These are phyloP conservation scores for Tipula lateralis DNA, from an alignment of 2,888 invertebrate species.

Conservation along the genomic window DNA sequence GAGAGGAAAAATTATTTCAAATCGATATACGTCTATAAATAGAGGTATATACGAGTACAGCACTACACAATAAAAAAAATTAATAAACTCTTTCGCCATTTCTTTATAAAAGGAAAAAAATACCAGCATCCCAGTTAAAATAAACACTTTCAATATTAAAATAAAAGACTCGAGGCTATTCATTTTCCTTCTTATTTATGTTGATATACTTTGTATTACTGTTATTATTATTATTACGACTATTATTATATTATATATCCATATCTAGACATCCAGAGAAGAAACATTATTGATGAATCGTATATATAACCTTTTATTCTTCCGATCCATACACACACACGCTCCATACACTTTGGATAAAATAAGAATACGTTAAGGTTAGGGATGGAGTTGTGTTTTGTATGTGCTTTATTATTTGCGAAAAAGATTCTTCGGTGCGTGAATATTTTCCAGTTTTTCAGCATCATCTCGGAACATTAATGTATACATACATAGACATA, in stretches of 20 bases:
- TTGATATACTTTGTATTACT: not conserved
- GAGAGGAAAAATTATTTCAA: not conserved
- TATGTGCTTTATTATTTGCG: not conserved
- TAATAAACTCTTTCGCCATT: slow-evolving; percentile 19
- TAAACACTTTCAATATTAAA: slow-evolving; percentile 24
- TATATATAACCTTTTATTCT: not conserved
- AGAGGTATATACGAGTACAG: not conserved
- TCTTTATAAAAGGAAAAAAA: not conserved
- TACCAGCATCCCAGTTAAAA: not conserved
- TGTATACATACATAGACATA: not conserved
- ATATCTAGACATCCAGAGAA: not conserved
- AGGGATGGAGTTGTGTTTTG: not conserved
- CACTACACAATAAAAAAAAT: not conserved
- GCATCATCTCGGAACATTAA: not conserved
- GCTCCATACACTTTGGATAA: not conserved
- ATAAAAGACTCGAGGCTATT: slow-evolving; percentile 6
- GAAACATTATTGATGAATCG: slow-evolving; percentile 1
- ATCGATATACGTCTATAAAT: not conserved
- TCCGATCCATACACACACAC: not conserved
- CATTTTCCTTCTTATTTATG: not conserved
- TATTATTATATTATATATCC: not conserved
- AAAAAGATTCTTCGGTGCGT: not conserved
- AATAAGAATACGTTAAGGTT: not conserved
- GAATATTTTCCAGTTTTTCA: not conserved
- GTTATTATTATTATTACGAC: not conserved